Evolutionary conservation across 2,113 vertebrate species (phyloP), one percentile per base, ranked within the genome.

Genomic region (Siphamia tubifer): DNA sequence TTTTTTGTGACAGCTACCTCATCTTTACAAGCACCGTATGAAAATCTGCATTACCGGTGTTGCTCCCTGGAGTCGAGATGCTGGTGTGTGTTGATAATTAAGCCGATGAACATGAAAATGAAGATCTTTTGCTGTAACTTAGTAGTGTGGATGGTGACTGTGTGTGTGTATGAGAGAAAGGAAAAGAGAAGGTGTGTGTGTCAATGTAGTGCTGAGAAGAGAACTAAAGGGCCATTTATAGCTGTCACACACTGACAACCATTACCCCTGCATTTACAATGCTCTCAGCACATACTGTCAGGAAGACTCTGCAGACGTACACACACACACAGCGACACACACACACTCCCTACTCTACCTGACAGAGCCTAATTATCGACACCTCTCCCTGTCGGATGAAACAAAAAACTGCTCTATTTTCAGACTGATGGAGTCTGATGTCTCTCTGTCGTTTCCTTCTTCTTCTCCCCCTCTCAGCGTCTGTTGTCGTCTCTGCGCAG

Each of bases 141-240:
- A 68, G 16, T 5, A 10, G 5, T 56, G 44, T 47, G 43, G 9
- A 9, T 51, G 60, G 40, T 49, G 28, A 40, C 55, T 54, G 60
- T 58, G 44, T 55, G 48, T 54, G 58, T 72, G 39, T 69, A 55
- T 52, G 20, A 43, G 21, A 40, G 38, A 42, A 6, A 71, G 32
- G 57, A 39, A 35, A 15, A 36, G 32, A 55, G 45, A 39, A 25
- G 12, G 74, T 56, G 73, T 58, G 47, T 72, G 77, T 75, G 74
- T 79, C 63, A 61, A 49, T 83, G 82, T 74, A 70, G 67, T 71
- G 73, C 61, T 66, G 77, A 78, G 79, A 67, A 74, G 53, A 79
- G 74, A 95, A 96, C 95, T 96, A 96, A 98, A 96, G 95, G 94
- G 94, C 94, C 96, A 96, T 96, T 98, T 97, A 96, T 95, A 96